Conservation (phyloP, 2,888 invertebrate genomes). For the Drosophila anomelani region DNA sequence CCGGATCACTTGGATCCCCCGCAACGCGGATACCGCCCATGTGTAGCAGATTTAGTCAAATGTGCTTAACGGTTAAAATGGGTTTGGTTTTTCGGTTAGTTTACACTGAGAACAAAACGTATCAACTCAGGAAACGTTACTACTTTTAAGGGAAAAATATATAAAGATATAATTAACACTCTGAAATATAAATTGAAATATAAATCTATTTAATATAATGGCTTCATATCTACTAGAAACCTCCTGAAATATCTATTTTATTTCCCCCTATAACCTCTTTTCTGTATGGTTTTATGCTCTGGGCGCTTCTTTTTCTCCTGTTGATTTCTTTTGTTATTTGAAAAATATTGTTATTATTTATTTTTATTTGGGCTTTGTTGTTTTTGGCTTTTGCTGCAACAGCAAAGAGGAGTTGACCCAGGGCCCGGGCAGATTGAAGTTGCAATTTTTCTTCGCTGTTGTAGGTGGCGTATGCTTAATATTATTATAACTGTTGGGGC, state of each 20-base stretch:
- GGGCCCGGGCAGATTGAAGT: constrained; percentile 54
- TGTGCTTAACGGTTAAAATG: constrained; percentile 81
- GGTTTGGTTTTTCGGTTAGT: constrained; percentile 73
- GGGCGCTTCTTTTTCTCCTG: constrained; percentile 71
- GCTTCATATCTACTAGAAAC: no score
- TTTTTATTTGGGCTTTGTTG: constrained; percentile 35
- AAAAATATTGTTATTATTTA: constrained; percentile 80
- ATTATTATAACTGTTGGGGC: constrained; percentile 76
- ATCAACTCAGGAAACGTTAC: rapidly evolving
- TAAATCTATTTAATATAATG: no score
- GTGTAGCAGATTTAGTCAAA: constrained; percentile 79
- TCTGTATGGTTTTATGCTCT: constrained; percentile 45
- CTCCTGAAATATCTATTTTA: not conserved
- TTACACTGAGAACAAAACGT: not conserved
- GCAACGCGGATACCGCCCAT: constrained; percentile 56
- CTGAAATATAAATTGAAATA: not conserved
- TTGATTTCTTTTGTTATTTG: constrained; percentile 80
- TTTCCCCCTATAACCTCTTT: not conserved
- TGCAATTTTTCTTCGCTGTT: constrained; percentile 51
- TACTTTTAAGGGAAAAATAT: not conserved
- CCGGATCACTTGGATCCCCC: constrained; percentile 26
- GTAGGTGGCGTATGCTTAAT: constrained; percentile 80
- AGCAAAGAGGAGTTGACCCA: constrained; percentile 71
- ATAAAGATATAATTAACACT: not conserved
- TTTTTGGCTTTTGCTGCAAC: constrained; percentile 34